These are phyloP conservation scores for Eupithecia vulgata DNA, from an alignment of 2,888 invertebrate genomes.

Conservation along the genomic window DNA sequence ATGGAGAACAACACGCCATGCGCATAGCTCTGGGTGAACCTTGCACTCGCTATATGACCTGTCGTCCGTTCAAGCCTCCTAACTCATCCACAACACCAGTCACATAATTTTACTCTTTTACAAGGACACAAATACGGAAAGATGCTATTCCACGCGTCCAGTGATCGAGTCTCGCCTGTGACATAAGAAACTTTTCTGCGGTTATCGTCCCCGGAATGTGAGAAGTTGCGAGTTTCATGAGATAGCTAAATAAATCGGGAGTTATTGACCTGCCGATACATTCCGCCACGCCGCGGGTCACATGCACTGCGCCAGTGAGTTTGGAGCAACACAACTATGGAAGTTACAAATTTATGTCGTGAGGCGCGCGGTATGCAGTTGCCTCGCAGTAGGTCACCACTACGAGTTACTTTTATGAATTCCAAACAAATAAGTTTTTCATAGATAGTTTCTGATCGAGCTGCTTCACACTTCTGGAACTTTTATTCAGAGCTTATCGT, in stretches of 20 bases:
- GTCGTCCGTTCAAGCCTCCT: not conserved
- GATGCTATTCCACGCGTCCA: not conserved
- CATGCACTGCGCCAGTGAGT: constrained; percentile 15
- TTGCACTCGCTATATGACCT: not conserved
- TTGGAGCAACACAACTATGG: not conserved
- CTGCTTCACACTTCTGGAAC: not conserved
- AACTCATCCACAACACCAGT: not conserved
- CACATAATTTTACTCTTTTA: not conserved
- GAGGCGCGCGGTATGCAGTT: not conserved
- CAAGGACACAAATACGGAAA: too few relatives aligned
- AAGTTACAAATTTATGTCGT: not conserved
- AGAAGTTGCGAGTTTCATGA: constrained; percentile 29
- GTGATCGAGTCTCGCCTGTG: constrained; percentile 9
- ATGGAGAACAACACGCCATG: not conserved
- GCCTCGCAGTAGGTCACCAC: not conserved
- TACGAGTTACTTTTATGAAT: not conserved
- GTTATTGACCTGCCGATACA: constrained; percentile 32
- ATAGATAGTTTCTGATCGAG: not conserved
- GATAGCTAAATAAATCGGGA: constrained; percentile 34
- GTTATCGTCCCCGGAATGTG: constrained; percentile 35
- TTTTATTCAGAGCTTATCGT: not conserved
- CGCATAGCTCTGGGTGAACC: not conserved
- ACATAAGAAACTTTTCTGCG: constrained; percentile 26
- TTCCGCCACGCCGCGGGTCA: constrained; percentile 21
- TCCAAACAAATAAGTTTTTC: not conserved